Evolutionary conservation across 2,113 vertebrate genomes (phyloP).

Genomic region (Lucifuga dentata): DNA sequence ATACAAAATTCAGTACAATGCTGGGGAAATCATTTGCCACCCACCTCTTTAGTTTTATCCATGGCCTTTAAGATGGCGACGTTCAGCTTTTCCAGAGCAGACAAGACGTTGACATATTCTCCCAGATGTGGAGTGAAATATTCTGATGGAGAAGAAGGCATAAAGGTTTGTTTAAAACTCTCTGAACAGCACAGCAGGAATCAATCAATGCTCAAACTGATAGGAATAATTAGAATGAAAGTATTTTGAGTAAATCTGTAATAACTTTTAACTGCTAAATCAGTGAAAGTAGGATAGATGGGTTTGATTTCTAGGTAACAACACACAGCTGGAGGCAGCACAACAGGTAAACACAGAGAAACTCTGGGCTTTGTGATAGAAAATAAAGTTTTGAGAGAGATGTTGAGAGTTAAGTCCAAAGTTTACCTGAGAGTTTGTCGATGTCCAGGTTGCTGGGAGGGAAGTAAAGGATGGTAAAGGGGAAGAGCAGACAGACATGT

Average conservation of each 20-base stretch:
- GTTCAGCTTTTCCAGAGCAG: slow-evolving; percentile 93
- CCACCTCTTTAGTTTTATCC: slow-evolving; percentile 96
- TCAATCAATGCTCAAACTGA: neutral
- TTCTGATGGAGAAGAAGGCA: slow-evolving; percentile 75
- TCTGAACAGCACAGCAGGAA: neutral
- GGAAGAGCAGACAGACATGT: slow-evolving; percentile 2
- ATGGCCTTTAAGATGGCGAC: slow-evolving; percentile 92
- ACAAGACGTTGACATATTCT: slow-evolving; percentile 91
- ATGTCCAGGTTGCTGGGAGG: slow-evolving; percentile 75
- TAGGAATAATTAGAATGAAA: slow-evolving; percentile 1
- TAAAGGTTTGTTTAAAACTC: neutral
- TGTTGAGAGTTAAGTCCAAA: too few relatives aligned
- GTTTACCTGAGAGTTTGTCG: slow-evolving; percentile 76
- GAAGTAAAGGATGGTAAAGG: neutral
- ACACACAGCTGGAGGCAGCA: neutral
- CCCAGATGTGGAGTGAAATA: slow-evolving; percentile 94
- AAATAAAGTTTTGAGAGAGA: too few relatives aligned
- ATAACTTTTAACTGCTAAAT: neutral
- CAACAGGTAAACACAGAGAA: neutral
- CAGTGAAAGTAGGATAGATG: neutral
- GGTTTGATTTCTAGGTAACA: neutral
- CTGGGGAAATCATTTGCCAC: slow-evolving; percentile 2
- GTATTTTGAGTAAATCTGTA: neutral
- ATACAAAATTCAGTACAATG: neutral
- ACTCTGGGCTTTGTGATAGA: neutral